These are phyloP conservation scores for Cryptus armator DNA, from an alignment of 2,888 invertebrate genomes.

Conservation along the genomic window DNA sequence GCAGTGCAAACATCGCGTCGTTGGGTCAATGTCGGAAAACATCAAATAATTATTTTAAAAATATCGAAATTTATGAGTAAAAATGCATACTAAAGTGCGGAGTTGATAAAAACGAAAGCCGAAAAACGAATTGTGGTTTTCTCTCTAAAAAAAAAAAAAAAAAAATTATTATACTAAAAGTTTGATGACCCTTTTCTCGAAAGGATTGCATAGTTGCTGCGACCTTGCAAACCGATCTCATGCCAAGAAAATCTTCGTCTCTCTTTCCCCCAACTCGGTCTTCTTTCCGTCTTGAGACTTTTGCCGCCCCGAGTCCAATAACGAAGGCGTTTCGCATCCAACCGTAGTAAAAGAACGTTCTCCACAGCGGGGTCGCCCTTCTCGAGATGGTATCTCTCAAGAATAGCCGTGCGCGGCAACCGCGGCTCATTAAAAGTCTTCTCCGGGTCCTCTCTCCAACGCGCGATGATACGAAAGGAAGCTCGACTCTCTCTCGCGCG, in stretches of 20 bases:
- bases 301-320: neutral
- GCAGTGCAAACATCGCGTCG: conserved; percentile 30
- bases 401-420: conserved; percentile 69
- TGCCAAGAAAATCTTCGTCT: conserved; percentile 12
- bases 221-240: conserved; percentile 59
- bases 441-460: conserved; percentile 35
- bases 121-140: neutral
- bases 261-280: neutral
- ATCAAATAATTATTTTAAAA: too few species aligned
- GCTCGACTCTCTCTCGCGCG: conserved; percentile 29
- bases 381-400: conserved; percentile 72
- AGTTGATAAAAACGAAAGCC: neutral
- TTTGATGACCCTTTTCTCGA: neutral
- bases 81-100: neutral
- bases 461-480: conserved; percentile 49
- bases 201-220: conserved; percentile 24
- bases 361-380: conserved; percentile 55
- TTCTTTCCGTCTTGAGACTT: neutral
- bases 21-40: neutral
- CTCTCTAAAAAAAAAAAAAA: neutral
- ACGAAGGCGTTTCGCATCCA: conserved; percentile 25
- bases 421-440: conserved; percentile 77
- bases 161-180: neutral
- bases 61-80: neutral
- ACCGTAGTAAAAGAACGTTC: conserved; percentile 27